Evolutionary conservation across 35 echinoderm and acorn worm genomes (phyloP), one percentile per base, ranked within the genome.

Genomic region (Hemicentrotus pulcherrimus): DNA sequence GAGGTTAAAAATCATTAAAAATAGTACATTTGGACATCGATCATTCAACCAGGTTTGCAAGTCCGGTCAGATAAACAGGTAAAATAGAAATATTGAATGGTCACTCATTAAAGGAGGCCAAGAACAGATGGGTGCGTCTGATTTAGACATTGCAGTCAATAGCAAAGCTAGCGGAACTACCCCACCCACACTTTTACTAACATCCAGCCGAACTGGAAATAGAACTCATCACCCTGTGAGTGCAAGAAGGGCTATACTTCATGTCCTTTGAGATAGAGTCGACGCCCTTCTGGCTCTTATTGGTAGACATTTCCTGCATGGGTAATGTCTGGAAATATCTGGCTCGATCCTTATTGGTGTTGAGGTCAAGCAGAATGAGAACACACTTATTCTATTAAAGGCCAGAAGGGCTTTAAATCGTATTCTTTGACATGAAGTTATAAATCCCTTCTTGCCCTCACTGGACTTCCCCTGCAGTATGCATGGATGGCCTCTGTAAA

Each of bases 161-260:
- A 30, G 65, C 24, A 78, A 78, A 78, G 65, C 65, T 78, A 78
- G 65, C 65, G 19, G 65, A 78, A 78, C 65, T 8, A 78, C 65
- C 65, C 65, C 65, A 24, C 65, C 65, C 65, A 78, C 65, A 78
- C 65, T 78, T 78, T 78, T 78, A 78, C 65, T n/a, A 78, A 78
- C 65, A 78, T 78, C 50, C 50, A 12, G 15, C 2, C 50, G 19
- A 78, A 22, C 65, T 18, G 19, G 65, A 6, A 78, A 78, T 78
- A 78, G 65, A 78, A 78, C 19, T 28, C 65, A 28, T 78, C 28
- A 8, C 4, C 65, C 12, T 22, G 19, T n/a, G 65, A 78, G 65
- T 7, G 28, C 22, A 22, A 78, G 24, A 78, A 78, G 65, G 65
- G 65, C 22, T 6, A 5, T 22, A 28, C 2, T 10, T 55, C 50